Evolutionary conservation across 2,888 invertebrate genomes (phyloP), one percentile per base, ranked within the genome.

Genomic region (Oligia strigilis): DNA sequence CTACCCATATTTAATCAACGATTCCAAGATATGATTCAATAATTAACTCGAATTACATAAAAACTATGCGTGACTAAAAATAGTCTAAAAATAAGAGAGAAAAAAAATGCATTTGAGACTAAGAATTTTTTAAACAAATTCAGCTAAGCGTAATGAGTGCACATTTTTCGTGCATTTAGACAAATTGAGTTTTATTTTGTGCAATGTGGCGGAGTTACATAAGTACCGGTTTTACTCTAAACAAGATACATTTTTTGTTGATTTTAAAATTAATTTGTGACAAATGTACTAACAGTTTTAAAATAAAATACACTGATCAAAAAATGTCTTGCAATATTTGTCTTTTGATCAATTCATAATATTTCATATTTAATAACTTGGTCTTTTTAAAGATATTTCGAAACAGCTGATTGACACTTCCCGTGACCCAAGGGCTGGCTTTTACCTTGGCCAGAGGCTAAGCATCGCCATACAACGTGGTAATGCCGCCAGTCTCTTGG

Each of bases 11-110:
- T 85, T 85, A 84, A 85, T 71, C 78, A 89, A 85, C 70, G 81
- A 83, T 62, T 65, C n/a, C 23, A 81, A 88, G 87, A 90, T 90
- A 89, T 89, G 89, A 83, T 84, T 83, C 43, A 58, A 82, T 87
- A 87, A 87, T 86, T 87, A 87, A 89, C 83, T 40, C 60, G 80
- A 77, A 78, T 82, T 80, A 84, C 78, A 67, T 84, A 84, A 66
- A 71, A 83, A 78, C 81, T 87, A 88, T 70, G 11, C 43, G 66
- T 6, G 71, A 79, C 78, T 79, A 77, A 80, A 76, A 80, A 75
- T 23, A n/a, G 43, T 76, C 75, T 72, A 73, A 82, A 78, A 71
- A 17, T 82, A 58, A 70, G 71, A 72, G 17, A 60, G n/a, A 72
- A 78, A 75, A 75, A 2, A 84, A 86, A 87, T 86, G 86, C 76